A percentile compares a stretch with the other conserved stretches of the same genome.
These are phyloP conservation scores for Trypoxylus dichotomus DNA, from an alignment of 1,140 invertebrate species.

Conservation along the genomic window DNA sequence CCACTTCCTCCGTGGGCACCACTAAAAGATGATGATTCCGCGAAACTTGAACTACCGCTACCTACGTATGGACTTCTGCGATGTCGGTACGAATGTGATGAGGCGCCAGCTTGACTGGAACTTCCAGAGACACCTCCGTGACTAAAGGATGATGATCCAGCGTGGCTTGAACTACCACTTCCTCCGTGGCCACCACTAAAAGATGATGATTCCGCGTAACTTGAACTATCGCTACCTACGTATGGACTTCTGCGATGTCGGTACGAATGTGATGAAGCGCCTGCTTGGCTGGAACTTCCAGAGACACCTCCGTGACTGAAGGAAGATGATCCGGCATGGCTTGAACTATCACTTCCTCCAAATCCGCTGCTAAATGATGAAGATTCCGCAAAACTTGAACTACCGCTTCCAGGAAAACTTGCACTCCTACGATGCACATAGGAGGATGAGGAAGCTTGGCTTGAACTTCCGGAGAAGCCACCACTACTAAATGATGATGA, in stretches of 20 bases:
- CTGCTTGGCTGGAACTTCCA: neutral
- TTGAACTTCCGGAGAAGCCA: too few relatives aligned
- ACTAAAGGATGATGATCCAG: neutral
- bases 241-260: neutral
- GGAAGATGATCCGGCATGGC: neutral
- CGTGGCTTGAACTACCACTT: neutral
- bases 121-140: neutral
- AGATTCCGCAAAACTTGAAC: neutral
- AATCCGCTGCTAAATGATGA: neutral
- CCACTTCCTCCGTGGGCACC: neutral
- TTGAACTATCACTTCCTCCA: neutral
- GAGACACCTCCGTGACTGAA: neutral
- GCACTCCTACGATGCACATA: neutral
- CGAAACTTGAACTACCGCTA: neutral
- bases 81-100: neutral
- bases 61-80: neutral
- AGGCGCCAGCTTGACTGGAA: neutral
- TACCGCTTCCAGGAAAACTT: neutral
- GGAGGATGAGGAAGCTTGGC: too few relatives aligned
- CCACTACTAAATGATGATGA: too few relatives aligned
- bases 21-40: neutral
- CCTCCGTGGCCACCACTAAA: neutral
- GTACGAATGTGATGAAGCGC: neutral
- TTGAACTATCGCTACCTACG: neutral
- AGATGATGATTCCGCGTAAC: neutral